Conservation (phyloP, 2,797 vertebrate species). For the Pteropus rufus region DNA sequence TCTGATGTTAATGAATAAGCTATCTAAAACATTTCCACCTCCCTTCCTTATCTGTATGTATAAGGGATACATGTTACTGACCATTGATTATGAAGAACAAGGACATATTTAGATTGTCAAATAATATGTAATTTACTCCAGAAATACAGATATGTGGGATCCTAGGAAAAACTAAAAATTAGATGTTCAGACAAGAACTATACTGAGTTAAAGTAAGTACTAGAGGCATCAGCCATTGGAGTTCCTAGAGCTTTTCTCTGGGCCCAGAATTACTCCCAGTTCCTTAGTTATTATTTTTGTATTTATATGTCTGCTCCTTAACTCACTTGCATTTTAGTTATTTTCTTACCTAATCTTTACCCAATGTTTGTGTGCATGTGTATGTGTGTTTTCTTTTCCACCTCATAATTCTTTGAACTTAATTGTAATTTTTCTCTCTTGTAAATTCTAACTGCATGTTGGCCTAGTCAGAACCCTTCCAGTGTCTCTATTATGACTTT, state of each 20-base stretch:
- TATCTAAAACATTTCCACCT: background rate
- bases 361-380: background rate
- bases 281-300: background rate
- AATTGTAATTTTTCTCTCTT: background rate
- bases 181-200: background rate
- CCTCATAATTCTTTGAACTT: background rate
- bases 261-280: background rate
- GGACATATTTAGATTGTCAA: background rate
- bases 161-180: background rate
- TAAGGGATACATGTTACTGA: background rate
- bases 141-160: background rate
- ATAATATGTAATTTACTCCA: background rate
- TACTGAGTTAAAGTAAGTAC: background rate
- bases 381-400: background rate
- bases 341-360: background rate
- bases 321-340: background rate
- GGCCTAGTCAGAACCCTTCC: background rate
- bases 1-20: background rate
- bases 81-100: background rate
- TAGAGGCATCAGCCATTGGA: background rate
- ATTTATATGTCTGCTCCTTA: background rate
- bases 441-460: background rate
- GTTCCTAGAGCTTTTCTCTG: background rate
- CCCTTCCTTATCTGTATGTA: background rate
- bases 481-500: background rate